Conservation (phyloP, 2,113 vertebrate genomes). For the Chinchilla lanigera region DNA sequence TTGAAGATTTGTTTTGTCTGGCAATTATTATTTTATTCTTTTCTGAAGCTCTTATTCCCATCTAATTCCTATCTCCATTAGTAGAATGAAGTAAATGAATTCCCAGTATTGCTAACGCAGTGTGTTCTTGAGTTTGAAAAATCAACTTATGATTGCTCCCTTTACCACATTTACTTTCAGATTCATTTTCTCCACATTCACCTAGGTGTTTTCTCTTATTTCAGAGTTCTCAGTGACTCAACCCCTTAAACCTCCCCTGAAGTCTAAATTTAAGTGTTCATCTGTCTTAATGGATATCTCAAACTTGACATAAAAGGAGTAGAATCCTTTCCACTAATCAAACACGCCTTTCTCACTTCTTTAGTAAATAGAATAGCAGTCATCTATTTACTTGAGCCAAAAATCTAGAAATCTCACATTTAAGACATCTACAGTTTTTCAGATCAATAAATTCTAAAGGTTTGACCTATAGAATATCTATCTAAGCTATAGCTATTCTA, state of each 20-base stretch:
- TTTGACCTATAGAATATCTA: background rate
- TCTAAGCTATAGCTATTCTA: background rate
- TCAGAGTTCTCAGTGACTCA: background rate
- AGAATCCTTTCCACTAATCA: background rate
- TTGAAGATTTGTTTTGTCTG: background rate
- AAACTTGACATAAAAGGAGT: background rate
- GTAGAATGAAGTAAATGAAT: background rate
- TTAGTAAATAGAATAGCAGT: conserved; percentile 31
- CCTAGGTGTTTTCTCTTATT: background rate
- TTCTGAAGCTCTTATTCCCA: background rate
- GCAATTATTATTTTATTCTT: background rate
- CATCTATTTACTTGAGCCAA: background rate
- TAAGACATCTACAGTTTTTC: background rate
- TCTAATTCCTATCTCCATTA: background rate
- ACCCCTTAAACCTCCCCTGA: background rate
- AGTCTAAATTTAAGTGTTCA: background rate
- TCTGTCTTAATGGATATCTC: background rate
- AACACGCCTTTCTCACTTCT: background rate
- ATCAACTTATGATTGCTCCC: background rate
- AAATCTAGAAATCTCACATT: background rate
- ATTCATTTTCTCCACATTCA: background rate
- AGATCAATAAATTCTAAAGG: background rate
- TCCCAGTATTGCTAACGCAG: background rate
- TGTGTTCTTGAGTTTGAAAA: conserved; percentile 33
- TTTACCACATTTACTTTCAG: background rate